phyloP scores from a whole-genome alignment of 2,113 vertebrate genomes.

The Struthidea cinerea region DNA sequence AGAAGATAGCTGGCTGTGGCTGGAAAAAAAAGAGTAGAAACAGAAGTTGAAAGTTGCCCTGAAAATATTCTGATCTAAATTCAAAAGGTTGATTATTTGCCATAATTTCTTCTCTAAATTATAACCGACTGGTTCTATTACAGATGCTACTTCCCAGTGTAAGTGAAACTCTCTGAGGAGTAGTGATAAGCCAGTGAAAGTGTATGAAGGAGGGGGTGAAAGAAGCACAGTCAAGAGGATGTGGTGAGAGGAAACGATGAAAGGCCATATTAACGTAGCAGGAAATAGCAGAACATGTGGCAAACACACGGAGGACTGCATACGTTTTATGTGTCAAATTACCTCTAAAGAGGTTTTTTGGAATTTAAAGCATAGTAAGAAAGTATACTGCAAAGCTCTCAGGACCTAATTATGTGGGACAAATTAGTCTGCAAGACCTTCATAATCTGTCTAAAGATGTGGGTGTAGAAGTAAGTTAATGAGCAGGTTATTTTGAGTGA shows the following conservation, averaged over 20 bases:
- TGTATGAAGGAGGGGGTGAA: not conserved
- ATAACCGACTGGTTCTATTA: not conserved
- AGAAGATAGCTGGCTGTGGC: not conserved
- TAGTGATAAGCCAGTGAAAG: not conserved
- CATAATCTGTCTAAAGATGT: slow-evolving; percentile 42
- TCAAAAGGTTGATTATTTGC: not conserved
- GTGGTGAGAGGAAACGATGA: slow-evolving; percentile 52
- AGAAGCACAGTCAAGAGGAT: slow-evolving; percentile 10
- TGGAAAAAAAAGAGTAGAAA: not conserved
- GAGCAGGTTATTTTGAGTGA: slow-evolving; percentile 5
- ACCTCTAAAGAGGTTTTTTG: slow-evolving; percentile 1
- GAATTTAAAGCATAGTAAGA: slow-evolving; percentile 39
- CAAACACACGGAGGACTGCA: slow-evolving; percentile 28
- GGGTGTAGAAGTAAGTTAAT: slow-evolving; percentile 4
- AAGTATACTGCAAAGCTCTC: slow-evolving; percentile 36
- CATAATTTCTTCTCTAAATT: not conserved
- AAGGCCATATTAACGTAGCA: slow-evolving; percentile 44
- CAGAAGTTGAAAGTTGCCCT: not conserved
- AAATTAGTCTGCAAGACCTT: slow-evolving; percentile 53
- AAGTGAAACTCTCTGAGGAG: slow-evolving; percentile 5
- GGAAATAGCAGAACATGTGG: slow-evolving; percentile 50
- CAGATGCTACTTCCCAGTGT: not conserved
- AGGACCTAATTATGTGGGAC: slow-evolving; percentile 58
- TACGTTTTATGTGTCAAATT: slow-evolving; percentile 31
- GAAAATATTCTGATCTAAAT: not conserved